phyloP scores from a whole-genome alignment of 2,797 vertebrate species.

The Psittacula echo region DNA sequence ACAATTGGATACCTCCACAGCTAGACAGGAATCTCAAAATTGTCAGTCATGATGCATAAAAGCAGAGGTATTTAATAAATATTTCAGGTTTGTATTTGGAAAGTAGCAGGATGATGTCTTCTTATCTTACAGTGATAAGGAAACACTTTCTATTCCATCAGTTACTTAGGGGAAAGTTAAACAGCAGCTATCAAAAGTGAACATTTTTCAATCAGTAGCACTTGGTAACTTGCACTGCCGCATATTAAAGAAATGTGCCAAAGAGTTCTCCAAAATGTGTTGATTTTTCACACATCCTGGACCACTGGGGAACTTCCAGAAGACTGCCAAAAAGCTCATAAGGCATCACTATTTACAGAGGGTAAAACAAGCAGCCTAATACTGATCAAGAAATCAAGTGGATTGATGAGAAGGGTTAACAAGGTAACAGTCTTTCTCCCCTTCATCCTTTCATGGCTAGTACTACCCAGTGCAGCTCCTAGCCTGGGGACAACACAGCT shows the following conservation, averaged over 20 bases:
- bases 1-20: constrained; percentile 51
- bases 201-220: constrained; percentile 40
- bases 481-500: not conserved
- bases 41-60: constrained; percentile 55
- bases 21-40: constrained; percentile 49
- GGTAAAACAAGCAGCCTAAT: not conserved
- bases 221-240: constrained; percentile 31
- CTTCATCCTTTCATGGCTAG: not conserved
- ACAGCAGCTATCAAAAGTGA: constrained; percentile 50
- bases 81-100: constrained; percentile 53
- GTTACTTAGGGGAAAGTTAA: constrained; percentile 51
- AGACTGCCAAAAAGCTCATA: not conserved
- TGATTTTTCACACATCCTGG: not conserved
- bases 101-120: constrained; percentile 36
- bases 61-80: constrained; percentile 58
- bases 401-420: not conserved
- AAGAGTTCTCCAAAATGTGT: not conserved
- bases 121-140: constrained; percentile 58
- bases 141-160: constrained; percentile 62
- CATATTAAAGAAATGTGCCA: constrained; percentile 38
- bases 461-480: not conserved
- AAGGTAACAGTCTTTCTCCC: not conserved
- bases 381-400: not conserved
- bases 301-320: not conserved
- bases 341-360: not conserved